Evolutionary conservation across 2,797 vertebrate genomes (phyloP).

Genomic region (Malacoraja senta): DNA sequence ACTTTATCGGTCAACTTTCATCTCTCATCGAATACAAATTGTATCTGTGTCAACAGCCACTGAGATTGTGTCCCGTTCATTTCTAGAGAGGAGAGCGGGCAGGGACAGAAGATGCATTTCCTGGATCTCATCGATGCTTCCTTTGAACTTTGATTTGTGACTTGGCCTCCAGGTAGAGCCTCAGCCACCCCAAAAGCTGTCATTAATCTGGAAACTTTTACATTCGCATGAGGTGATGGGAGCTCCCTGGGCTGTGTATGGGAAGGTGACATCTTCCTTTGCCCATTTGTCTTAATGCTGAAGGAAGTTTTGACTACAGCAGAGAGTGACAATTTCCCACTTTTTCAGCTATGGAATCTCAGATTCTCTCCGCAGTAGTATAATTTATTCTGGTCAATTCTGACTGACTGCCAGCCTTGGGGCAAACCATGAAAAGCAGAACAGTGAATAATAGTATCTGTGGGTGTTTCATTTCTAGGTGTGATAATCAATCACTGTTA

Average conservation of each 20-base stretch:
- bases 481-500: conserved; percentile 20
- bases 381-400: conserved; percentile 23
- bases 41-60: neutral
- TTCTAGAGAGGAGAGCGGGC: neutral
- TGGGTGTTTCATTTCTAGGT: conserved; percentile 34
- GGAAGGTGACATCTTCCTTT: neutral
- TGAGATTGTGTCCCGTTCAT: neutral
- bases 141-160: neutral
- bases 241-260: neutral
- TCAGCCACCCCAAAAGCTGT: neutral
- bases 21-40: too few relatives aligned
- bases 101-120: neutral
- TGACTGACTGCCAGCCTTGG: neutral
- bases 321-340: neutral
- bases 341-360: neutral
- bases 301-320: neutral
- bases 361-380: neutral
- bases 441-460: conserved; percentile 1
- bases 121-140: neutral
- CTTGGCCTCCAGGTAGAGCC: neutral
- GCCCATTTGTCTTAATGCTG: neutral
- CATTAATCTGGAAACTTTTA: neutral
- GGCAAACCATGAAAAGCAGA: neutral
- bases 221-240: neutral
- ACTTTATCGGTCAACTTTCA: neutral